phyloP scores from a whole-genome alignment of 2,888 invertebrate species.

The Drosophila nr. fundita region DNA sequence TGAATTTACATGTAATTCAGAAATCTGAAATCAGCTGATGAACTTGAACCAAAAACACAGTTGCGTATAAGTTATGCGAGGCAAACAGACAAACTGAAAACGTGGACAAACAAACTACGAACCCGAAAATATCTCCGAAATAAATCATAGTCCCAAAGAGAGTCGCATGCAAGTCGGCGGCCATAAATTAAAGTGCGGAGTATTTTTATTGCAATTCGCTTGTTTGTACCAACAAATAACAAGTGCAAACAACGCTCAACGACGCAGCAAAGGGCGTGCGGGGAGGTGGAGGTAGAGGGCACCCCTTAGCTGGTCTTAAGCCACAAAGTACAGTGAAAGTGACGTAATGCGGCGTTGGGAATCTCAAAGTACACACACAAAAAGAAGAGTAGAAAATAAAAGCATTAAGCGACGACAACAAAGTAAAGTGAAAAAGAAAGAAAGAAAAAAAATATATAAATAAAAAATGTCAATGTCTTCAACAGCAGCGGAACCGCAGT shows the following conservation, averaged over 20 bases:
- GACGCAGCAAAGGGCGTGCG: constrained; percentile 5
- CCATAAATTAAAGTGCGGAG: constrained; percentile 67
- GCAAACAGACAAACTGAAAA: constrained; percentile 26
- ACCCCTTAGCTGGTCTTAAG: constrained; percentile 36
- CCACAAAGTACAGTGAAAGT: constrained; percentile 71
- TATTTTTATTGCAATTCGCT: constrained; percentile 71
- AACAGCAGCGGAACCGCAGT: constrained; percentile 35
- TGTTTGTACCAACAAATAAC: constrained; percentile 64
- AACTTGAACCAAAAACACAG: constrained; percentile 68
- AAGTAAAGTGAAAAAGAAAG: constrained; percentile 46
- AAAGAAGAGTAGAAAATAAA: constrained; percentile 48
- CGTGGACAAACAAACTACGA: constrained; percentile 24
- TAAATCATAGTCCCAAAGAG: constrained; percentile 68
- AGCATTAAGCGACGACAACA: constrained; percentile 62
- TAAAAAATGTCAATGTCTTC: constrained; percentile 64
- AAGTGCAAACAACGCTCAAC: constrained; percentile 56
- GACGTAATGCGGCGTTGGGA: constrained; percentile 63
- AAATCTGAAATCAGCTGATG: constrained; percentile 46
- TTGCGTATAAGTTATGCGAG: constrained; percentile 63
- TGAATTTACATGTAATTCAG: constrained; percentile 18
- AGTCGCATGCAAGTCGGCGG: constrained; percentile 42
- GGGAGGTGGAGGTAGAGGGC: neutral
- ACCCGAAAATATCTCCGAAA: constrained; percentile 39
- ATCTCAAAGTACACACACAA: constrained; percentile 24
- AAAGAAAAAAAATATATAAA: neutral